Base-by-base conservation (phyloP, 2,113 vertebrate species). In the Callionymus lyra region DNA sequence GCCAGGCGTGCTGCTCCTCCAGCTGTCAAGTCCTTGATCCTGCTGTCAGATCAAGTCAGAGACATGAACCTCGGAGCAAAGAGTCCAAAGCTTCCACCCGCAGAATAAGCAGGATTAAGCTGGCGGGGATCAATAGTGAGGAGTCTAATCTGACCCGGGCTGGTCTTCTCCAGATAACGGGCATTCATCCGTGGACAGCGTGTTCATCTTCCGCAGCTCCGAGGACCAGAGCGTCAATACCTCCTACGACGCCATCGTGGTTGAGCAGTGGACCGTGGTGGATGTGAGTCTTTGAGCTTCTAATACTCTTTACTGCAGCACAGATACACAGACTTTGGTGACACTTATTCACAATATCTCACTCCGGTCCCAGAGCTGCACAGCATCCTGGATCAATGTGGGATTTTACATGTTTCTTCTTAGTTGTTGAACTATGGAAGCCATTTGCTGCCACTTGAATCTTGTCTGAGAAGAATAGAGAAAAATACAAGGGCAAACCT, bases 191-290 rank as follows among this genome's bases (percentile, higher is more conserved):
- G 88, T 88, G 83, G 92, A 97, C 56, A 88, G 91, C 40, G 81
- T 97, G 48, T 96, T 98, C 74, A 87, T 98, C 69, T 94, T 98
- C 65, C 91, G 96, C 84, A 79, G 70, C 53, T 80, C 91, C 35
- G 77, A 85, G n/a, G 87, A 89, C 63, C 89, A 92, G 49, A 68
- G 50, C 35, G 78, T 79, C 65, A 69, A 66, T 70, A 1, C 47
- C 6, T 84, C 85, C 56, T 96, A 93, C n/a, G 94, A 98, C 39
- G 94, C 93, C 51, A 97, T 98, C 62, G 94, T 98, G 59, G 93
- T 98, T 3, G 94, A 98, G 64, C 94, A 98, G 74, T 97, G 93
- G 91, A 98, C 93, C 6, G 74, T 92, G 32, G 83, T 98, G 38
- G 86, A 95, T 65, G 94, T 97, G 84, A 63, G 90, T 66, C 45